Conservation (phyloP, 2,113 vertebrate genomes). For the Callaeas wilsoni region DNA sequence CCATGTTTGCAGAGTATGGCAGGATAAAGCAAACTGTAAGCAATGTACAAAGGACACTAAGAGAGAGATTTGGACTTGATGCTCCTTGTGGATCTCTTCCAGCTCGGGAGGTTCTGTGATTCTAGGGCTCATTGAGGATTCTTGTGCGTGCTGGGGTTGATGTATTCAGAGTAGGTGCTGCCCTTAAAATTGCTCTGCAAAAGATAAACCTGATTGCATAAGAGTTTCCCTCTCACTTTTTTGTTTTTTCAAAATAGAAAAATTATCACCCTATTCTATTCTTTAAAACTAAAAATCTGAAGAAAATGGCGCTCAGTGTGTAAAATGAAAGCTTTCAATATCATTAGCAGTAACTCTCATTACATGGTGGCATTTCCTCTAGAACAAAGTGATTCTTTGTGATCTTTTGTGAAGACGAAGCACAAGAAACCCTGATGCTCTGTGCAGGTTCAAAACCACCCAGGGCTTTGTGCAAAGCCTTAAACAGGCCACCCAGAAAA, state of each 20-base stretch:
- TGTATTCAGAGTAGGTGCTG: background rate
- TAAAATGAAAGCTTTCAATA: background rate
- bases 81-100: background rate
- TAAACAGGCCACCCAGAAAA: slow-evolving; percentile 16
- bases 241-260: background rate
- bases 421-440: background rate
- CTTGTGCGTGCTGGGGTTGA: background rate
- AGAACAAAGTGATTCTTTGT: background rate
- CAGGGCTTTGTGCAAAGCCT: background rate
- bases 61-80: background rate
- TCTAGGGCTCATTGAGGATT: background rate
- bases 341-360: background rate
- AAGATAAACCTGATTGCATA: background rate
- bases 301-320: background rate
- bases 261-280: background rate
- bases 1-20: background rate
- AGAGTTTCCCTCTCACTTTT: background rate
- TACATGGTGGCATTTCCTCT: background rate
- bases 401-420: background rate
- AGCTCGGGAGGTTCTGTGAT: background rate
- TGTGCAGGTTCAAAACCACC: background rate
- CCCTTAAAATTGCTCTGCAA: background rate
- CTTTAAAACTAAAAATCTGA: background rate
- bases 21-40: background rate
- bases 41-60: accelerated